Evolutionary conservation across 2,888 invertebrate genomes (phyloP).

Genomic region (Leucozona laternaria): DNA sequence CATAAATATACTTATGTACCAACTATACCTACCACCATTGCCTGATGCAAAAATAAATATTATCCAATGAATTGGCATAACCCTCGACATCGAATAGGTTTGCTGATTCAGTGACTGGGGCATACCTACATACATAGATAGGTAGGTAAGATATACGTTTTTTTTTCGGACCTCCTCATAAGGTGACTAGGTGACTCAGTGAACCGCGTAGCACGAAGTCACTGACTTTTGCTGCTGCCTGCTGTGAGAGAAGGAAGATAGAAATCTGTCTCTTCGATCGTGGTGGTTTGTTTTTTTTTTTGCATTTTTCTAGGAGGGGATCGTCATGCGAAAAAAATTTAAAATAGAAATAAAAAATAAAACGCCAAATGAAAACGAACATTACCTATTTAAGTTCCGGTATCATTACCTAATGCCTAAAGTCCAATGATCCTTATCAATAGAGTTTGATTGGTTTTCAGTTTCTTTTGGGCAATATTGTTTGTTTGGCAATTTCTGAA

Average conservation of each 20-base stretch:
- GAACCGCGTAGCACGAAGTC: constrained; percentile 54
- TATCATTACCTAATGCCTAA: constrained; percentile 63
- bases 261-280: constrained; percentile 61
- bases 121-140: neutral
- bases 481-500: constrained; percentile 35
- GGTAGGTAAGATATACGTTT: neutral
- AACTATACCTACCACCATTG: too few species aligned
- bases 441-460: constrained; percentile 40
- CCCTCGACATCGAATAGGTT: constrained; percentile 65
- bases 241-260: constrained; percentile 43
- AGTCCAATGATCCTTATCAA: constrained; percentile 64
- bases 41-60: constrained; percentile 38
- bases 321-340: constrained; percentile 12
- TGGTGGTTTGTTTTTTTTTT: neutral
- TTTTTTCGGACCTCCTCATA: constrained; percentile 46
- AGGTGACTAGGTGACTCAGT: constrained; percentile 64
- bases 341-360: constrained; percentile 7
- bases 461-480: constrained; percentile 32
- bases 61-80: constrained; percentile 71
- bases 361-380: constrained; percentile 38
- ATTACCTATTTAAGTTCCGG: constrained; percentile 56
- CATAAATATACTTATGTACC: constrained; percentile 32
- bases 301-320: neutral
- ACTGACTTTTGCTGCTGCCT: constrained; percentile 6
- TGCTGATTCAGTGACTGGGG: constrained; percentile 9